Evolutionary conservation across 1,140 invertebrate genomes (phyloP).

Genomic region (Drosophila funebris): DNA sequence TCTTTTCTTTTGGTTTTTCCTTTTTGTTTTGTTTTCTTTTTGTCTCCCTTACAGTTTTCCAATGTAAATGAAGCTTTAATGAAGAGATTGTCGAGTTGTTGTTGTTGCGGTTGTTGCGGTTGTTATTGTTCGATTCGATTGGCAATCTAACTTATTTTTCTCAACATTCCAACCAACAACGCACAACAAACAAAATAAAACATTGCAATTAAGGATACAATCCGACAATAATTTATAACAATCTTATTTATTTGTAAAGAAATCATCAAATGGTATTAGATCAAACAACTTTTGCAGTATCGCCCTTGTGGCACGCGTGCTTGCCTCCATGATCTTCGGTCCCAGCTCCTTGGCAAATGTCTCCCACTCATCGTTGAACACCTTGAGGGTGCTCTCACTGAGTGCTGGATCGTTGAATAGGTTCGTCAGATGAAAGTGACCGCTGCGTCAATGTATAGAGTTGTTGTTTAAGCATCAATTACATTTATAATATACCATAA

Average conservation of each 20-base stretch:
- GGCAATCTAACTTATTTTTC: too few species aligned
- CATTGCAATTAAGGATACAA: not conserved
- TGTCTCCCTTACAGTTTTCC: too few species aligned
- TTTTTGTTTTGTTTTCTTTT: too few species aligned
- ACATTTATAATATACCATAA: too few species aligned
- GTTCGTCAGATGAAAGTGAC: not conserved
- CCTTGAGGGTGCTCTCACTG: not conserved
- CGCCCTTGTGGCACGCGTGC: too few species aligned
- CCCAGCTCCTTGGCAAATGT: not conserved
- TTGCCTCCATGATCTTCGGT: not conserved
- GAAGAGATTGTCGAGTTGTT: too few species aligned
- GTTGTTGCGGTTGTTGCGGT: too few species aligned
- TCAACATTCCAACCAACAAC: too few species aligned
- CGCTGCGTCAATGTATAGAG: not conserved
- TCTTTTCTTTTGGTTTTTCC: not conserved
- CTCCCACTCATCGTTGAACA: not conserved
- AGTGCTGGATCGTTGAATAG: not conserved
- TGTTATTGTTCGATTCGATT: too few species aligned
- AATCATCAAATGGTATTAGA: not conserved
- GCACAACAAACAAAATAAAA: not conserved
- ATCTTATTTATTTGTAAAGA: not conserved
- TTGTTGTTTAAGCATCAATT: too few species aligned
- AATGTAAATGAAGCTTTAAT: too few species aligned
- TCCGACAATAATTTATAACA: not conserved
- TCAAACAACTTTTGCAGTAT: not conserved